Evolutionary conservation across 1,140 invertebrate species (phyloP).

Genomic region (Nebria ingens): DNA sequence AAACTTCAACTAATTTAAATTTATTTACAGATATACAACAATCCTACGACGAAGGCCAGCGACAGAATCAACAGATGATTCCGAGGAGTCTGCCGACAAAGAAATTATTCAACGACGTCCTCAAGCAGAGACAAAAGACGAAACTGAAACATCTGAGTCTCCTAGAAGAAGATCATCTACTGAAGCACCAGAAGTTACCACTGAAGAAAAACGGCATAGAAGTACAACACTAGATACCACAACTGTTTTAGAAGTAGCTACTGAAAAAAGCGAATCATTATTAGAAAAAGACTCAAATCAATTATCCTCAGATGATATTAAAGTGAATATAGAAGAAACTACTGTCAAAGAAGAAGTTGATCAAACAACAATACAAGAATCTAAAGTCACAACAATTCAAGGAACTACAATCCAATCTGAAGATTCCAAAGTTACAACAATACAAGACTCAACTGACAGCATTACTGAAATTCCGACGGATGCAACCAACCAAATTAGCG

Average conservation of each 20-base stretch:
- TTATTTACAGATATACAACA: conserved; percentile 36
- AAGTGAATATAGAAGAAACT: conserved; percentile 17
- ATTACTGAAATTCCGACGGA: conserved; percentile 16
- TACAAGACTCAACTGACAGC: conserved; percentile 19
- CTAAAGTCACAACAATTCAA: conserved; percentile 27
- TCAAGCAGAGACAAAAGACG: no score
- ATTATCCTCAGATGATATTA: not conserved
- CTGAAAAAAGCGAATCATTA: conserved; percentile 23
- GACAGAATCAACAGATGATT: conserved; percentile 20
- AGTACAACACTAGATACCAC: not conserved
- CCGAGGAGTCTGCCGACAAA: no score
- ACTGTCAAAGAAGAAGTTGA: conserved; percentile 30
- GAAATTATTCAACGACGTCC: no score
- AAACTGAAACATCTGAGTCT: not conserved
- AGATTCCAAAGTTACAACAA: conserved; percentile 28
- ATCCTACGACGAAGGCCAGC: conserved; percentile 38
- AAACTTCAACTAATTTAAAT: not conserved
- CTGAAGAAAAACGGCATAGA: no score
- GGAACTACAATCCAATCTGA: conserved; percentile 16
- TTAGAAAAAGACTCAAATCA: no score
- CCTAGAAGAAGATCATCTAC: conserved; percentile 27
- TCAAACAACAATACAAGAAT: conserved; percentile 24
- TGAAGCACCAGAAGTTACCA: conserved; percentile 11
- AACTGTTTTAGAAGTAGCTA: conserved; percentile 11
- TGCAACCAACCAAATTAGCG: not conserved